Evolutionary conservation across 2,888 invertebrate species (phyloP), one percentile per base, ranked within the genome.

Genomic region (Plagodis pulveraria): DNA sequence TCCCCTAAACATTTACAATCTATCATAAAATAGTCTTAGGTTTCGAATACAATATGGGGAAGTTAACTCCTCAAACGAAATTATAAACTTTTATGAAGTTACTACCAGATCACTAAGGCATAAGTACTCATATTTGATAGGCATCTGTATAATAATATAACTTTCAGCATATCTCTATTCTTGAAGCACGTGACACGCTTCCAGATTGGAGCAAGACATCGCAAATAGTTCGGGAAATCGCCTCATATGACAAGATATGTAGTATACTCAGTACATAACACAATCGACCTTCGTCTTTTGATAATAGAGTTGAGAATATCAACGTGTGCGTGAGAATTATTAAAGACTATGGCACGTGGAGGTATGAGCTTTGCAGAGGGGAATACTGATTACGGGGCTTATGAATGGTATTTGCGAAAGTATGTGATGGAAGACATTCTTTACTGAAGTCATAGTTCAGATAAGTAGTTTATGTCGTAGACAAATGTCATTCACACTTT

Each of bases 151-250:
- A n/a, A n/a, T n/a, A n/a, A n/a, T n/a, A n/a, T n/a, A 43, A 47
- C 44, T 48, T 43, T 48, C 38, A 38, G 38, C 38, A 40, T 43
- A 57, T 38, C 44, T 38, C 33, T 10, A 34, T 43, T 34, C 47
- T 49, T 52, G 51, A 56, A 47, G 52, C 41, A 56, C 60, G 56
- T 60, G 60, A 40, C 35, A 0, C 56, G 56, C 60, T 61, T 61
- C 32, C 60, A 61, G 56, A 61, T 61, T 61, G 48, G 33, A 55
- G 45, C 56, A 38, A 56, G 36, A 59, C 50, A 50, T 59, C 44
- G 42, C 60, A 53, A 56, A 56, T 56, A 52, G 35, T 42, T 41
- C 52, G 44, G 44, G 42, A 56, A 48, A 61, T 45, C 40, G 45
- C 33, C 33, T 35, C 52, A 56, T 51, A 50, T 41, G 48, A 56